Evolutionary conservation across 1,140 invertebrate species (phyloP), one percentile per base, ranked within the genome.

Genomic region (Eriosoma lanigerum): DNA sequence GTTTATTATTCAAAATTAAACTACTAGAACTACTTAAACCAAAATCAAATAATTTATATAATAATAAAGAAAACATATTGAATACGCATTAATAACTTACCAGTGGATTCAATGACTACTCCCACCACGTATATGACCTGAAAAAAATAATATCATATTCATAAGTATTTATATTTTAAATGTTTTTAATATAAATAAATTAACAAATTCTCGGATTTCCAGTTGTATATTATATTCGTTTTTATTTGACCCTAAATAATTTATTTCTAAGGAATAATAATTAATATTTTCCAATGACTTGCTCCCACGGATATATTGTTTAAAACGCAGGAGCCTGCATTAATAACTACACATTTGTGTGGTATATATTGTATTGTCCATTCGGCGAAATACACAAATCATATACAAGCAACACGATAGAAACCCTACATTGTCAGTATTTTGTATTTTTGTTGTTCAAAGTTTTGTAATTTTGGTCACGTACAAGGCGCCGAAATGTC

Each of bases 381-480:
- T 13, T 29, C 66, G 2, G 38, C 38, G 19, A 68, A 68, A 24
- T 48, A 48, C 38, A 46, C 44, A 26, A 48, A 68, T 68, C 46
- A 68, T 68, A 17, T 68, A 68, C n/a, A 68, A 8, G 29, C 1
- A 44, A 68, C 50, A 19, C 8, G 10, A 38, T 8, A 38, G 3
- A 38, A 38, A 46, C 46, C 46, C 46, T 1, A 26, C 10, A 50
- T 19, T 70, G n/a, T 26, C 6, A 2, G 15, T 50, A 50, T 70
- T 19, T 38, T 8, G 32, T 8, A 38, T 8, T 38, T n/a, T 26
- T 72, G 48, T 72, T 26, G 10, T 21, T 19, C 19, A 8, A 72
- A 29, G 17, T 52, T 70, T 72, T 19, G 68, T 5, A 10, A 72
- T 72, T 72, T 72, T 15, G 48, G 24, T 72, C 68, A 72, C 68